A percentile compares a stretch with the other conserved stretches of the same genome.
These are phyloP conservation scores for Rhagonycha fulva DNA, from an alignment of 2,888 invertebrate species.

Conservation along the genomic window DNA sequence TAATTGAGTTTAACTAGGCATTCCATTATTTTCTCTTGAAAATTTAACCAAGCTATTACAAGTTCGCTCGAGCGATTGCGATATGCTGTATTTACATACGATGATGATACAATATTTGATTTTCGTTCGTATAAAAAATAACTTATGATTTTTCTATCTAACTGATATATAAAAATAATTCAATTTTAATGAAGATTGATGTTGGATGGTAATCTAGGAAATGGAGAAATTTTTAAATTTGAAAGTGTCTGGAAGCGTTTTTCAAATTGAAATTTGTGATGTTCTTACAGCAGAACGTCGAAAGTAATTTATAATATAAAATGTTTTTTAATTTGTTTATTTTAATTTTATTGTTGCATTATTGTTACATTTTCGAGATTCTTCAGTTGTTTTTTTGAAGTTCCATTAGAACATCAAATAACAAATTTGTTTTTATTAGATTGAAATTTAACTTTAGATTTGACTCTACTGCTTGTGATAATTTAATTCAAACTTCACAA, in stretches of 20 bases:
- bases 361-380: no score
- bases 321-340: background rate
- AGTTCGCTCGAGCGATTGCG: no score
- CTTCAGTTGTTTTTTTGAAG: background rate
- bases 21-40: no score
- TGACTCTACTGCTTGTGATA: background rate
- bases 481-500: background rate
- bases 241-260: background rate
- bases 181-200: background rate
- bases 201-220: background rate
- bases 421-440: background rate
- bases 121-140: no score
- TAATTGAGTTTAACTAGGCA: no score
- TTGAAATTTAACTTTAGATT: background rate
- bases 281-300: background rate
- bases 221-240: background rate
- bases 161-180: background rate
- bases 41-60: no score
- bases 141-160: no score
- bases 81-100: no score
- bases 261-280: conserved; percentile 8
- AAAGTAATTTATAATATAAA: background rate
- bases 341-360: no score
- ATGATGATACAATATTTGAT: no score
- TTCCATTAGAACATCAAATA: background rate